These are phyloP conservation scores for Myripristis jacobus DNA, from an alignment of 2,797 vertebrate species.

Conservation along the genomic window DNA sequence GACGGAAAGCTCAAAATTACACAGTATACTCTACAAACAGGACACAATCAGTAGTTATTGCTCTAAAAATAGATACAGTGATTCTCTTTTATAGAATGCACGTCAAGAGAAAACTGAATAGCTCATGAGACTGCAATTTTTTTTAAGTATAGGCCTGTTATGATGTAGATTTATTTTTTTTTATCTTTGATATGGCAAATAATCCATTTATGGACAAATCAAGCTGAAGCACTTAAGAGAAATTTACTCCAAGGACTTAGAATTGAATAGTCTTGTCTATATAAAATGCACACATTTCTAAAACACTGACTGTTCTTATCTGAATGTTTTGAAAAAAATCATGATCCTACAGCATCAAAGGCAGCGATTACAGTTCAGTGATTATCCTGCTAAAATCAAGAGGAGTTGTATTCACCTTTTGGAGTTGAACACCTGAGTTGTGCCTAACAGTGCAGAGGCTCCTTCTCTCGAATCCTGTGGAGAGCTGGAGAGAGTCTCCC, in stretches of 20 bases:
- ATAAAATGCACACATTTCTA: no score
- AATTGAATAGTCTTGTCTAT: not conserved
- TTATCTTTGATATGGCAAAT: not conserved
- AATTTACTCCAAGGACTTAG: not conserved
- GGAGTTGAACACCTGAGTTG: slow-evolving; percentile 35
- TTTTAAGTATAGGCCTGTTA: no score
- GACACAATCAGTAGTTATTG: not conserved
- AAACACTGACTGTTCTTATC: not conserved
- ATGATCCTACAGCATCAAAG: not conserved
- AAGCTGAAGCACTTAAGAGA: not conserved
- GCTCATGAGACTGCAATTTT: no score
- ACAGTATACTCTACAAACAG: not conserved
- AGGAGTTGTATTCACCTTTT: slow-evolving; percentile 67
- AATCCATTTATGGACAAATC: not conserved
- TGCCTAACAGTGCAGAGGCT: slow-evolving; percentile 34
- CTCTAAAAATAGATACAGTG: not conserved
- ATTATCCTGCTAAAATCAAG: slow-evolving; percentile 6
- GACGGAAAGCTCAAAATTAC: slow-evolving; percentile 27
- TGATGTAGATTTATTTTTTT: no score
- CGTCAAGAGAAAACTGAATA: not conserved
- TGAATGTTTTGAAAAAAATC: not conserved
- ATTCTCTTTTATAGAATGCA: not conserved
- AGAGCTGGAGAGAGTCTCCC: slow-evolving; percentile 38
- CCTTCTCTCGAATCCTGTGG: slow-evolving; percentile 50
- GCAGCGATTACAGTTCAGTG: slow-evolving; percentile 2